phyloP scores from a whole-genome alignment of 2,797 vertebrate species.

The Tangara arthus region DNA sequence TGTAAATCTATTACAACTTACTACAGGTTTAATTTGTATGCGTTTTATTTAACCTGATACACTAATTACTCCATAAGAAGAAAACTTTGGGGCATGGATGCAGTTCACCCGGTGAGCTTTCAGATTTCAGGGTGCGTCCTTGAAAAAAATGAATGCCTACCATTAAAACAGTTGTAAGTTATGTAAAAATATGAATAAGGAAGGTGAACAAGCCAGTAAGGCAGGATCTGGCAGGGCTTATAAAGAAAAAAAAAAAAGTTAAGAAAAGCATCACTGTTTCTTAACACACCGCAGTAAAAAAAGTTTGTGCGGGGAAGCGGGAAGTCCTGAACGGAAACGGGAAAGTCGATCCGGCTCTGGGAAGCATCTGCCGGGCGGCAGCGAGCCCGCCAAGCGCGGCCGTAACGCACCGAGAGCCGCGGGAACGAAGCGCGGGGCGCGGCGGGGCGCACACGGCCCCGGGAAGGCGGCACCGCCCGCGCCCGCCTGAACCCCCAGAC shows the following conservation, averaged over 20 bases:
- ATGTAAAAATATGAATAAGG: not conserved
- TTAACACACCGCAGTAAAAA: not conserved
- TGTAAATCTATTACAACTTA: not conserved
- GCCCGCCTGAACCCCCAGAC: not conserved
- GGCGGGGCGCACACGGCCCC: not conserved
- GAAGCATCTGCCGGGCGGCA: not conserved
- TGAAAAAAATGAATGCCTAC: not conserved
- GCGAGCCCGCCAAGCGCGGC: not conserved
- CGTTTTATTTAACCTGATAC: not conserved
- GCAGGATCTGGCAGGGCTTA: not conserved
- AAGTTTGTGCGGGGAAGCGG: not conserved
- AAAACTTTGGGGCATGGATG: not conserved
- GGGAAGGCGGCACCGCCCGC: not conserved
- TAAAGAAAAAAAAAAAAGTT: too few species aligned
- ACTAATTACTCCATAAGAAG: not conserved
- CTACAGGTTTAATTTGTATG: not conserved
- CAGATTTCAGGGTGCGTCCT: not conserved
- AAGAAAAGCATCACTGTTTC: not conserved
- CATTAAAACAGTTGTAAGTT: not conserved
- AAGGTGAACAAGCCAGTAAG: not conserved
- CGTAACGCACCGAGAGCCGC: fast-evolving
- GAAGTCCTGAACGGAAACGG: not conserved
- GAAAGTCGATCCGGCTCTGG: fast-evolving
- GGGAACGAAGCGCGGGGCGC: not conserved
- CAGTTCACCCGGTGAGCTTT: not conserved